Percentiles rank a stretch among this genome's conserved stretches.
Evolutionary conservation across 2,888 invertebrate genomes (phyloP).

Genomic region (Magallana nippona): DNA sequence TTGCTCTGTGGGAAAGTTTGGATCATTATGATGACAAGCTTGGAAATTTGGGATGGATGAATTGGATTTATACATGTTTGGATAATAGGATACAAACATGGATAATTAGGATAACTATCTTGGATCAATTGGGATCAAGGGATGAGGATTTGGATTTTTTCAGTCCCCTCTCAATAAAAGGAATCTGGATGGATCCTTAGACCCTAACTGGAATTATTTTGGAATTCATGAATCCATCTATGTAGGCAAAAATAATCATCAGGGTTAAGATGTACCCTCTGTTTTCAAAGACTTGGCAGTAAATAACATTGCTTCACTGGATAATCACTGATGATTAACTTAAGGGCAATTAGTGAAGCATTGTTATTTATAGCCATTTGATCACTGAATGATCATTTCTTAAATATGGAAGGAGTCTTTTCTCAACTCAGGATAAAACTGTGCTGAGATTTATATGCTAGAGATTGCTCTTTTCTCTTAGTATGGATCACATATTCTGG

Average conservation of each 20-base stretch:
- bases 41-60: constrained; percentile 27
- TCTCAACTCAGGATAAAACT: neutral
- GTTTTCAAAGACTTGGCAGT: neutral
- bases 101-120: constrained; percentile 29
- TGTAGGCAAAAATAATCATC: constrained; percentile 20
- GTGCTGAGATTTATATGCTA: neutral
- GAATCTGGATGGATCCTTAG: constrained; percentile 18
- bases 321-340: neutral
- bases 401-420: constrained; percentile 6
- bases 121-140: constrained; percentile 30
- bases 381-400: neutral
- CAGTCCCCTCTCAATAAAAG: constrained; percentile 8
- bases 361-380: neutral
- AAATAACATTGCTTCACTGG: neutral
- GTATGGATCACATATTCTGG: neutral
- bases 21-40: constrained; percentile 29
- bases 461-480: no score
- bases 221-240: constrained; percentile 24
- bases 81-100: constrained; percentile 24
- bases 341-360: neutral
- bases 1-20: constrained; percentile 30
- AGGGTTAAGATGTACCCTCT: neutral
- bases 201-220: constrained; percentile 17
- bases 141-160: constrained; percentile 20
- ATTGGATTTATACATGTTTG: constrained; percentile 29